Percentiles rank a stretch among this genome's conserved stretches.
These are phyloP conservation scores for Procavia capensis DNA, from an alignment of 2,113 vertebrate species.

Conservation along the genomic window DNA sequence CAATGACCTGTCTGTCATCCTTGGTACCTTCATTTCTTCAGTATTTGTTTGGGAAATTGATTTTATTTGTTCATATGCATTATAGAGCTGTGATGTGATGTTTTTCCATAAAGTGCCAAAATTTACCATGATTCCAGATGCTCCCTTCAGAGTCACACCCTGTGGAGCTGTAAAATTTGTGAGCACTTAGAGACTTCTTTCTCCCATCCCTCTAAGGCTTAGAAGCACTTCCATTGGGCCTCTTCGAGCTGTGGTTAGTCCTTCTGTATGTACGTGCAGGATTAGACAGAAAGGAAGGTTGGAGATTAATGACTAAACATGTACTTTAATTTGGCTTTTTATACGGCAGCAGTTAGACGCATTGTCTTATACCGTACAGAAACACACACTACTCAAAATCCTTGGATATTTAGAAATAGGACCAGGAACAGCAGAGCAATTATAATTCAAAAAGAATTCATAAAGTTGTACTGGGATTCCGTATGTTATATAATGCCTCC, in stretches of 20 bases:
- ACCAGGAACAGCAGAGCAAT: not conserved
- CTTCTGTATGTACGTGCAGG: not conserved
- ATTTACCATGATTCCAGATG: not conserved
- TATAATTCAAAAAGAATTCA: not conserved
- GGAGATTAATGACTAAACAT: not conserved
- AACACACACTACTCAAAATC: not conserved
- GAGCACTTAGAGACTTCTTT: not conserved
- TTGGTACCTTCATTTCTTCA: not conserved
- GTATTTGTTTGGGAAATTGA: not conserved
- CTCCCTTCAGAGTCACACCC: not conserved
- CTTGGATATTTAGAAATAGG: not conserved
- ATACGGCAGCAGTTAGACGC: not conserved
- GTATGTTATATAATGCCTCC: not conserved
- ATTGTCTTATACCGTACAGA: not conserved
- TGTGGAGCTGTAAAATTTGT: not conserved
- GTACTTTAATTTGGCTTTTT: slow-evolving; percentile 10
- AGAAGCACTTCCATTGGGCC: not conserved
- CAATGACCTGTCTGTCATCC: not conserved
- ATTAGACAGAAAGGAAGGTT: not conserved
- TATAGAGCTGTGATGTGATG: not conserved
- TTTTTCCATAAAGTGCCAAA: not conserved
- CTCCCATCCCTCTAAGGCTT: not conserved
- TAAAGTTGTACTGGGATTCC: not conserved
- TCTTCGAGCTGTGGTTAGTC: not conserved
- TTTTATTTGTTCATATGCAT: not conserved